Conservation (phyloP, 53 echinoderm and acorn worm genomes). For the Apostichopus leukothele region DNA sequence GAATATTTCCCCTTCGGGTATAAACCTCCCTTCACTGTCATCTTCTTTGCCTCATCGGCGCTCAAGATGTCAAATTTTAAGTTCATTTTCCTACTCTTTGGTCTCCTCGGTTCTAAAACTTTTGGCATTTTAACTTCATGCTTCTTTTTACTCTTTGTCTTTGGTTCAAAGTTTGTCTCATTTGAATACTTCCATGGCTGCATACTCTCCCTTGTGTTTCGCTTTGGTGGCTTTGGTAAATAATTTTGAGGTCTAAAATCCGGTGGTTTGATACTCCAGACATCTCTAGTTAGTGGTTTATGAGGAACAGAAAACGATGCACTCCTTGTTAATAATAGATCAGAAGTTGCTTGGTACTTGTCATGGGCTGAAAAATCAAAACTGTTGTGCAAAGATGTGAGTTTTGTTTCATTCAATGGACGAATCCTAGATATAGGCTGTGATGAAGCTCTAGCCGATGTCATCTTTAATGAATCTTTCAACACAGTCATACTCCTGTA, state of each 20-base stretch:
- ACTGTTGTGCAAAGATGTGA: neutral
- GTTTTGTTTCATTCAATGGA: neutral
- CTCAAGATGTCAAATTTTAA: slow-evolving; percentile 70
- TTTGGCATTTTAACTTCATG: slow-evolving; percentile 68
- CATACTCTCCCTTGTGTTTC: slow-evolving; percentile 89
- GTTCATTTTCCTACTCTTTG: slow-evolving; percentile 68
- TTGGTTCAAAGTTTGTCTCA: slow-evolving; percentile 5
- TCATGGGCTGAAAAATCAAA: slow-evolving; percentile 20
- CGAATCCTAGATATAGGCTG: neutral
- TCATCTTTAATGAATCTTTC: neutral
- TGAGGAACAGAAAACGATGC: slow-evolving; percentile 66
- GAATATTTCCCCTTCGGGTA: slow-evolving; percentile 61
- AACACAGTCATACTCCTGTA: neutral
- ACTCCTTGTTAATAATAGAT: slow-evolving; percentile 75
- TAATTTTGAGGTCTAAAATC: slow-evolving; percentile 92
- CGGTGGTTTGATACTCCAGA: slow-evolving; percentile 85
- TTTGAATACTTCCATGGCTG: slow-evolving; percentile 88
- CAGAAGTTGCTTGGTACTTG: slow-evolving; percentile 68
- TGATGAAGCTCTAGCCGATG: neutral
- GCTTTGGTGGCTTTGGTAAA: slow-evolving; percentile 85
- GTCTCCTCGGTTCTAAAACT: slow-evolving; percentile 72
- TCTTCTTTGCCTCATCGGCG: slow-evolving; percentile 63
- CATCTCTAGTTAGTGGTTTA: slow-evolving; percentile 49
- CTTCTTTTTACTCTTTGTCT: neutral
- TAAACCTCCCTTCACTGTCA: slow-evolving; percentile 69